Base-by-base conservation (phyloP, 53 echinoderm and acorn worm genomes). In the Patiria pectinifera region DNA sequence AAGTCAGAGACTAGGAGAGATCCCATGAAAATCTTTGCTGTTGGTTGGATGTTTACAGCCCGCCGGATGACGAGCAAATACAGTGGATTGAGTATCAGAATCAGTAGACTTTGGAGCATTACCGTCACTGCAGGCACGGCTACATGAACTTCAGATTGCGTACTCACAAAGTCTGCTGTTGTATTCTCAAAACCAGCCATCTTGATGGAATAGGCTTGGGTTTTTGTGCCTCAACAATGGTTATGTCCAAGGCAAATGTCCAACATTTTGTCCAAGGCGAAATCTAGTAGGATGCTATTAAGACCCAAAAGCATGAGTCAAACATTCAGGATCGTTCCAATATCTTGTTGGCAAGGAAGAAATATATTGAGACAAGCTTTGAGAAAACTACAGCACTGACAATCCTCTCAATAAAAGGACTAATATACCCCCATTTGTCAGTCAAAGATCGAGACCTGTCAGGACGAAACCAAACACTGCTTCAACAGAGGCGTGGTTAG, bases 21-120 rank as follows among this genome's bases (percentile, higher is more conserved):
- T 59, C 47, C 59, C 82, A 82, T 82, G 11, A 82, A 82, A 58
- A 82, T 19, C 82, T 59, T 82, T 22, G 82, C 49, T 3, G 82
- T 59, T 6, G 82, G 82, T 59, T 53, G 58, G 53, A 82, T 59
- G 82, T 82, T 59, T 1, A 46, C 58, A 53, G 59, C 59, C 23
- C 59, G 53, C 8, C 1, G 59, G 19, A 82, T 82, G 45, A 82
- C 82, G 23, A 82, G 0, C 24, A 82, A 59, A 46, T 13, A 58
- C 23, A 82, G 59, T 59, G 82, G 82, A 59, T 82, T 82, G 4
- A 82, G 15, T 2, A 46, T 82, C 82, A 82, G 59, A 59, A 59
- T 82, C 82, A 82, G 82, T 15, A 59, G 5, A 21, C 10, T 14
- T 9, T 19, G 19, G 21, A 82, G 69, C n/a, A 21, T 12, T 14